Percentiles rank a stretch among this genome's conserved stretches.
These are phyloP conservation scores for Numenius phaeopus DNA, from an alignment of 2,797 vertebrate genomes.

Conservation along the genomic window DNA sequence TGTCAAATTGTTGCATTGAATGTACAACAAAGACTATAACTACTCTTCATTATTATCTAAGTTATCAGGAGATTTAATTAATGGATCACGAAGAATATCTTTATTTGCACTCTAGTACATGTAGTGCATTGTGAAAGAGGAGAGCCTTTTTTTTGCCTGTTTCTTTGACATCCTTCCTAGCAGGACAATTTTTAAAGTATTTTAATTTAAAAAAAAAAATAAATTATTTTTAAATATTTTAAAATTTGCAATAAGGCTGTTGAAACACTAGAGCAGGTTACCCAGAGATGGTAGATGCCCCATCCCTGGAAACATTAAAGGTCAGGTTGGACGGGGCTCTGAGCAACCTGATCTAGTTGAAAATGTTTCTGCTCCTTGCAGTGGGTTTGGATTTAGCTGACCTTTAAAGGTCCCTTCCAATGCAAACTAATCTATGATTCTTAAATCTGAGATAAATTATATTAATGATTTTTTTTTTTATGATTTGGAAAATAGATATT, in stretches of 20 bases:
- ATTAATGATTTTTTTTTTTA: neutral
- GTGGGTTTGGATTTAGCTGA: neutral
- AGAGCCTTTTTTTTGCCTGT: neutral
- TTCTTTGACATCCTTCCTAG: neutral
- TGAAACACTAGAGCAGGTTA: neutral
- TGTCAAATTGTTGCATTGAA: neutral
- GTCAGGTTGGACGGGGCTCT: neutral
- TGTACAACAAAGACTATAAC: constrained; percentile 19
- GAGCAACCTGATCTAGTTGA: neutral
- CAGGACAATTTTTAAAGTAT: neutral
- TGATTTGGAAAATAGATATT: neutral
- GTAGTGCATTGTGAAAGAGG: neutral
- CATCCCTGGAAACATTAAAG: neutral
- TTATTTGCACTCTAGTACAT: neutral
- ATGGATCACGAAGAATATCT: constrained; percentile 6
- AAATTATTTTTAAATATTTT: neutral
- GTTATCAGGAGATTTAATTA: neutral
- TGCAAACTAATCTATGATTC: neutral
- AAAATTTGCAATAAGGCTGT: neutral
- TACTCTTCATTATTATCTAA: constrained; percentile 20
- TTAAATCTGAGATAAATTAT: neutral
- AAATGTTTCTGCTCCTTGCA: neutral
- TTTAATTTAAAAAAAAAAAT: neutral
- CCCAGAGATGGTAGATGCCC: neutral
- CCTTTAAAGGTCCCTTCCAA: neutral